A percentile compares a stretch with the other conserved stretches of the same genome.
Conservation (phyloP, 2,888 invertebrate genomes). For the Xanthorhoe designata region DNA sequence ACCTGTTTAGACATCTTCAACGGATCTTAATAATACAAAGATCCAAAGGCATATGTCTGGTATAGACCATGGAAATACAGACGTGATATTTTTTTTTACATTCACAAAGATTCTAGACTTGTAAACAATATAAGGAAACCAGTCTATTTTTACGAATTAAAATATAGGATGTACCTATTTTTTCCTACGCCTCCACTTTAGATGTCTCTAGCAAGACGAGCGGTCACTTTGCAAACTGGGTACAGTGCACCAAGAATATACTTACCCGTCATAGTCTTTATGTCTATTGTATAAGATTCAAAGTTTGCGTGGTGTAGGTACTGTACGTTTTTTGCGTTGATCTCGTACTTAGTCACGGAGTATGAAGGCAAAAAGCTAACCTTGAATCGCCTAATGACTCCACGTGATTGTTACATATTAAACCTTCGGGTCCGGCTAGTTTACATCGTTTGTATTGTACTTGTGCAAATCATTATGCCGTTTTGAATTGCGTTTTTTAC, state of each 20-base stretch:
- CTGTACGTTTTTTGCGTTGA: constrained; percentile 28
- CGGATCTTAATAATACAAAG: too few relatives aligned
- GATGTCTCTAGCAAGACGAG: constrained; percentile 22
- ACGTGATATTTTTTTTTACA: too few relatives aligned
- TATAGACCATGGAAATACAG: too few relatives aligned
- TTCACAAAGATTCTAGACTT: too few relatives aligned
- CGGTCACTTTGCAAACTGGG: constrained; percentile 36
- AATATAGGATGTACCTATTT: neutral
- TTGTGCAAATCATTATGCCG: constrained; percentile 21
- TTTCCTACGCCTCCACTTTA: constrained; percentile 26
- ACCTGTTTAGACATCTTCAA: too few relatives aligned
- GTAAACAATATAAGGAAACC: too few relatives aligned
- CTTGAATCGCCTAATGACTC: constrained; percentile 70
- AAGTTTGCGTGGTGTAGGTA: constrained; percentile 8
- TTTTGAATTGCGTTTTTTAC: constrained; percentile 25
- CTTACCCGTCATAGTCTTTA: constrained; percentile 11
- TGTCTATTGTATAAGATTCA: constrained; percentile 21
- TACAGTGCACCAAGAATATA: constrained; percentile 14
- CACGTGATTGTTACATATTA: constrained; percentile 71
- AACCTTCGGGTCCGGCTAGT: constrained; percentile 57
- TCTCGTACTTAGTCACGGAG: constrained; percentile 68
- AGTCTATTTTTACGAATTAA: neutral
- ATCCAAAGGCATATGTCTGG: too few relatives aligned
- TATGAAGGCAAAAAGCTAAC: constrained; percentile 71
- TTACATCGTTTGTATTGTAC: constrained; percentile 38